phyloP scores from a whole-genome alignment of 1,140 invertebrate species.

The Drusus annulatus region DNA sequence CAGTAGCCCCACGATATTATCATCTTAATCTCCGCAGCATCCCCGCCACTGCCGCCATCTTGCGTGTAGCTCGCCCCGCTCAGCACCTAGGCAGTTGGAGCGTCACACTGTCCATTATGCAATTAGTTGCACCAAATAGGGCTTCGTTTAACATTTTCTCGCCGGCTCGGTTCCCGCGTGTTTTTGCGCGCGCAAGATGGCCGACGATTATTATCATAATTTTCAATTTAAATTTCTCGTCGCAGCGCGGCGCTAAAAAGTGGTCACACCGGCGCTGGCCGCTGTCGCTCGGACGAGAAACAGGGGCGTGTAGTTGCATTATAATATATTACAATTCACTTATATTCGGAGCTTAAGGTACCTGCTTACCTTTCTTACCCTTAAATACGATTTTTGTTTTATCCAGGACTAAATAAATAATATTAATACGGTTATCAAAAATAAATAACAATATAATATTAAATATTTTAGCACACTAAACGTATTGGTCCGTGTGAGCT shows the following conservation, averaged over 20 bases:
- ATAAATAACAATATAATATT: no score
- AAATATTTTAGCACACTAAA: no score
- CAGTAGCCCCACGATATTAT: no score
- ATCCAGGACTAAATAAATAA: no score
- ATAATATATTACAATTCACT: no score
- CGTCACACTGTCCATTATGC: conserved; percentile 8
- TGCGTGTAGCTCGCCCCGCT: neutral
- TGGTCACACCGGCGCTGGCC: conserved; percentile 11
- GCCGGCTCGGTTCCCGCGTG: conserved; percentile 17
- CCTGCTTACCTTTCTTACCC: no score
- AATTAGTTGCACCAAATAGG: conserved; percentile 34
- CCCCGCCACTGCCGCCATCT: no score
- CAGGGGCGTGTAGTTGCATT: neutral
- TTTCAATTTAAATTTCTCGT: conserved; percentile 52
- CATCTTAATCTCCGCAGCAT: no score
- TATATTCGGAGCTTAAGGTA: no score
- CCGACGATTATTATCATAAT: conserved; percentile 47
- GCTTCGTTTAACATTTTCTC: conserved; percentile 35
- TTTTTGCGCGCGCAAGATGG: conserved; percentile 37
- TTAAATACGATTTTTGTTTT: no score
- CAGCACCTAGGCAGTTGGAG: neutral
- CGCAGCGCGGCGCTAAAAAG: conserved; percentile 35
- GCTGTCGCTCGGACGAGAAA: neutral
- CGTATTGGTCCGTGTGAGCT: no score
- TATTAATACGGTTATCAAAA: no score